These are phyloP conservation scores for Odocoileus virginianus DNA, from an alignment of 2,113 vertebrate genomes.

Conservation along the genomic window DNA sequence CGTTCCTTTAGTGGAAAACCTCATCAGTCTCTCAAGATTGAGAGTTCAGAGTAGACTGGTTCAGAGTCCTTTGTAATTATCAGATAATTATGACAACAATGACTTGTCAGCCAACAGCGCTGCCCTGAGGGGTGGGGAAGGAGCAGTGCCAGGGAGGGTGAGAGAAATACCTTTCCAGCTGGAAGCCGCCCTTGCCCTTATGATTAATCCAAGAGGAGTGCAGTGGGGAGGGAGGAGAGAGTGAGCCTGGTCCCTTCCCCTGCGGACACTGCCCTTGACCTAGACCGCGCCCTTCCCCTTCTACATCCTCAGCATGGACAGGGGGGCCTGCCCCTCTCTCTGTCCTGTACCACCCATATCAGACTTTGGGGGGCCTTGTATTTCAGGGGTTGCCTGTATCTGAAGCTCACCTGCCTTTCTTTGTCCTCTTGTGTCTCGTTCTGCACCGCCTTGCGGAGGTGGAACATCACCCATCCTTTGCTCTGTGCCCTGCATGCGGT, in stretches of 20 bases:
- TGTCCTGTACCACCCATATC: too few relatives aligned
- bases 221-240: neutral
- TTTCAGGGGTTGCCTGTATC: neutral
- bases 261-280: accelerated
- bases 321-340: too few relatives aligned
- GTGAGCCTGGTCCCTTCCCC: neutral
- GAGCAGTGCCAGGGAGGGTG: neutral
- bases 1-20: neutral
- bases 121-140: neutral
- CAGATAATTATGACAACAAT: neutral
- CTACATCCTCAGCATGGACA: accelerated
- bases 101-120: neutral
- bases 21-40: neutral
- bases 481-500: neutral
- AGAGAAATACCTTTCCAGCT: neutral
- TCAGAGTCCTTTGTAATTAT: neutral
- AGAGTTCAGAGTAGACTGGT: neutral
- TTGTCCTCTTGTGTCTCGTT: neutral
- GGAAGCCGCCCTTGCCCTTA: neutral
- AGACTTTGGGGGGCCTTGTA: neutral
- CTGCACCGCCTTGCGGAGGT: neutral
- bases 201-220: neutral
- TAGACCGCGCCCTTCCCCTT: neutral
- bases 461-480: neutral
- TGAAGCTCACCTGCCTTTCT: neutral